phyloP scores from a whole-genome alignment of 2,797 vertebrate genomes.

The Valencia hispanica region DNA sequence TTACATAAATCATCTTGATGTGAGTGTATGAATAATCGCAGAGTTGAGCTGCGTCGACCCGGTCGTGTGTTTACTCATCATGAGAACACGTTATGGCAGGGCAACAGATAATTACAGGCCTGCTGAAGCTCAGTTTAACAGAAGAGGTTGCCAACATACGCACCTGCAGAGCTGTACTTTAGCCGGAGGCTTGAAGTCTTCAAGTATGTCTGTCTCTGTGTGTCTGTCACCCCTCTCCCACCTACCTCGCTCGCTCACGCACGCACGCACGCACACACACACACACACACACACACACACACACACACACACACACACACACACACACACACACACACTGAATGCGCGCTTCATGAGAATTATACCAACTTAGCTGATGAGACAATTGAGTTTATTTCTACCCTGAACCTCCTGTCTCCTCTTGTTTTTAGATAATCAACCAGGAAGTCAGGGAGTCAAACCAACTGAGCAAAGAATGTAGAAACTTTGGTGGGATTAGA shows the following conservation, averaged over 20 bases:
- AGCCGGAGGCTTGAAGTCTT: slow-evolving; percentile 72
- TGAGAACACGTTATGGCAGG: slow-evolving; percentile 80
- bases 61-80: slow-evolving; percentile 54
- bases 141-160: slow-evolving; percentile 78
- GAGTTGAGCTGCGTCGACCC: slow-evolving; percentile 47
- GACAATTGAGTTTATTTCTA: slow-evolving; percentile 59
- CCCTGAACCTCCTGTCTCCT: slow-evolving; percentile 39
- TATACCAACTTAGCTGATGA: slow-evolving; percentile 66
- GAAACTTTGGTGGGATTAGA: slow-evolving; percentile 42
- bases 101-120: slow-evolving; percentile 80
- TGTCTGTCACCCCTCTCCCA: slow-evolving; percentile 46
- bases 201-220: slow-evolving; percentile 55
- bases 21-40: slow-evolving; percentile 44
- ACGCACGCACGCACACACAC: background rate
- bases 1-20: slow-evolving; percentile 62
- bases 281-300: slow-evolving; percentile 13
- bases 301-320: background rate
- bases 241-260: too few species aligned
- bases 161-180: slow-evolving; percentile 75
- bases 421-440: slow-evolving; percentile 57
- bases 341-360: slow-evolving; percentile 58
- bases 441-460: slow-evolving; percentile 44
- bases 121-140: slow-evolving; percentile 66
- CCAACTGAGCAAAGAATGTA: slow-evolving; percentile 47
- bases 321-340: slow-evolving; percentile 33